Evolutionary conservation across 2,888 invertebrate species (phyloP).

Genomic region (Diloba caeruleocephala): DNA sequence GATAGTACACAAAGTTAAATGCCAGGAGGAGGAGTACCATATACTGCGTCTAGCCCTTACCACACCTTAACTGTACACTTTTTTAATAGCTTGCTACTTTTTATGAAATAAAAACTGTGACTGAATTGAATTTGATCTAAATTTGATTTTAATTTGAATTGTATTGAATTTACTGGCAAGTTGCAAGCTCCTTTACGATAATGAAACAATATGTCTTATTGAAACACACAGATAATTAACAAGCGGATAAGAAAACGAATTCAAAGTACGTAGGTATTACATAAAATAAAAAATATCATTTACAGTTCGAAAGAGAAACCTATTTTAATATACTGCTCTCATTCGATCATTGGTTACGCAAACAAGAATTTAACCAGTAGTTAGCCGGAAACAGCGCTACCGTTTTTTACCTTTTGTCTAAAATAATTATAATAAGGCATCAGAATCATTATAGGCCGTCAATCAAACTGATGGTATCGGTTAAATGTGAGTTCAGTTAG

Average conservation of each 20-base stretch:
- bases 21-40: too few species aligned
- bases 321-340: slow-evolving; percentile 59
- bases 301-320: slow-evolving; percentile 66
- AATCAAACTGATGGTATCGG: slow-evolving; percentile 70
- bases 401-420: slow-evolving; percentile 63
- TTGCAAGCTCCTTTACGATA: slow-evolving; percentile 36
- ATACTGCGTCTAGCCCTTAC: too few species aligned
- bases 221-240: slow-evolving; percentile 32
- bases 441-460: slow-evolving; percentile 70
- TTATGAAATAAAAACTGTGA: too few species aligned
- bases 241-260: slow-evolving; percentile 17
- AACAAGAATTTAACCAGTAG: slow-evolving; percentile 76
- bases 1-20: too few species aligned
- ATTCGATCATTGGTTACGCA: slow-evolving; percentile 70
- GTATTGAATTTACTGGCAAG: slow-evolving; percentile 30
- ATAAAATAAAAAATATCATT: slow-evolving; percentile 39
- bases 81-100: too few species aligned
- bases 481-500: slow-evolving; percentile 50
- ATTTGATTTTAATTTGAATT: too few species aligned
- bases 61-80: too few species aligned
- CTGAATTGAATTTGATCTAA: too few species aligned
- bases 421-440: slow-evolving; percentile 71
- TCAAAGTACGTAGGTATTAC: slow-evolving; percentile 27
- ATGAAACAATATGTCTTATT: slow-evolving; percentile 45
- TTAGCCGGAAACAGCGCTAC: slow-evolving; percentile 62